A percentile compares a stretch with the other conserved stretches of the same genome.
Evolutionary conservation across 1,140 invertebrate species (phyloP).

Genomic region (Papilio polyxenes): DNA sequence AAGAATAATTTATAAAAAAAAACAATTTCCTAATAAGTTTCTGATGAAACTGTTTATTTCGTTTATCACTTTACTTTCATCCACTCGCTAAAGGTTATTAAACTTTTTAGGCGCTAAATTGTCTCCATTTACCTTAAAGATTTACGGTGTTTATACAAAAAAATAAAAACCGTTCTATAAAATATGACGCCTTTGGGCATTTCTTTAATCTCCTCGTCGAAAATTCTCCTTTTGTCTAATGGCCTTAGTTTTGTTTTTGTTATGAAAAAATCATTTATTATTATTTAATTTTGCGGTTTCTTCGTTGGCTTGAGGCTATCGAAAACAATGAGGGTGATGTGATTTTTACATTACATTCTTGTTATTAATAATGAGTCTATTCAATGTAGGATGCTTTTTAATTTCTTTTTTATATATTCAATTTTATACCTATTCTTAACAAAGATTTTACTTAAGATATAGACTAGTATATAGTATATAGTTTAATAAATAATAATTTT

Average conservation of each 20-base stretch:
- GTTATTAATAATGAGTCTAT: slow-evolving; percentile 13
- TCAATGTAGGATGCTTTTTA: background rate
- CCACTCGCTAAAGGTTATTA: slow-evolving; percentile 32
- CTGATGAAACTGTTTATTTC: slow-evolving; percentile 16
- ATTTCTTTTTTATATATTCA: background rate
- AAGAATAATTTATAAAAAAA: background rate
- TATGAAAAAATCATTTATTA: background rate
- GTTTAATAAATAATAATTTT: no score
- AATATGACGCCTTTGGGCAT: slow-evolving; percentile 39
- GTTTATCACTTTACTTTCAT: slow-evolving; percentile 20
- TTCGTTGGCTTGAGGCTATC: background rate
- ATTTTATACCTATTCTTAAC: background rate
- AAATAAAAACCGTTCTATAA: slow-evolving; percentile 35
- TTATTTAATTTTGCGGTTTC: slow-evolving; percentile 17
- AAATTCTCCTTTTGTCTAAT: slow-evolving; percentile 34
- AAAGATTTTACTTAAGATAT: no score
- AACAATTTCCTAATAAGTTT: background rate
- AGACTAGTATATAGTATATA: no score
- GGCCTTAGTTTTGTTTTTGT: slow-evolving; percentile 35
- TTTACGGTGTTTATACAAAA: slow-evolving; percentile 32
- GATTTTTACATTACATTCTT: slow-evolving; percentile 24
- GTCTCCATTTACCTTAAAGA: slow-evolving; percentile 32
- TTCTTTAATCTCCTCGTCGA: slow-evolving; percentile 14
- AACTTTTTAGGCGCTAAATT: slow-evolving; percentile 37
- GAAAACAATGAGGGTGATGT: slow-evolving; percentile 13